Evolutionary conservation across 2,797 vertebrate genomes (phyloP), one percentile per base, ranked within the genome.

Genomic region (Diplodus sargus): DNA sequence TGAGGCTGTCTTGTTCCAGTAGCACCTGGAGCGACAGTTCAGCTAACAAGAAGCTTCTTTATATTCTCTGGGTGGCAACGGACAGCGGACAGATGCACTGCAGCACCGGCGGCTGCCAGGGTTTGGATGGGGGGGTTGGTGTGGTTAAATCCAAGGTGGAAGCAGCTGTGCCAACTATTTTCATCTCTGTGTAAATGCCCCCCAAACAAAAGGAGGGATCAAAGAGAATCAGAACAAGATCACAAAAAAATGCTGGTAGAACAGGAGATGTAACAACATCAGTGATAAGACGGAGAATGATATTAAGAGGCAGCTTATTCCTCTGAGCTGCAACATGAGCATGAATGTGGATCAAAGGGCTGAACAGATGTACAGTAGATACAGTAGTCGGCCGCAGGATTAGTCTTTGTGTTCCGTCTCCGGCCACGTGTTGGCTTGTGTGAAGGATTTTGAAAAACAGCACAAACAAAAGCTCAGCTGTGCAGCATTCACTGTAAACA

Each of bases 301-400:
- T 76, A 67, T 61, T 51, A 68, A 48, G 56, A 52, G 71, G 83
- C 70, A 76, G 88, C 67, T 86, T 85, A 82, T 79, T 79, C 58
- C 70, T 74, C 78, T 90, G 76, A 88, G 76, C 86, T 75, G 64
- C 43, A 80, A 23, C 54, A 57, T 43, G 68, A 60, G 84, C 87
- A 87, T 92, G 80, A 76, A 82, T 82, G 30, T 86, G 87, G 90
- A 92, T 90, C 84, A 92, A 70, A 87, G 85, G 71, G 57, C 53
- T 78, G 87, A 93, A 62, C 91, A 94, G 93, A 93, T 91, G 88
- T 81, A 90, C 81, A 76, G 82, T 67, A 85, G 85, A 85, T 85
- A 79, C 85, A 76, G 63, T 68, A 62, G 84, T 72, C 70, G 66
- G 30, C 49, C 42, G 79, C 65, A 52, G 88, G 93, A 94, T 94